Conservation (phyloP, 2,797 vertebrate genomes). For the Onychomys arenicola region DNA sequence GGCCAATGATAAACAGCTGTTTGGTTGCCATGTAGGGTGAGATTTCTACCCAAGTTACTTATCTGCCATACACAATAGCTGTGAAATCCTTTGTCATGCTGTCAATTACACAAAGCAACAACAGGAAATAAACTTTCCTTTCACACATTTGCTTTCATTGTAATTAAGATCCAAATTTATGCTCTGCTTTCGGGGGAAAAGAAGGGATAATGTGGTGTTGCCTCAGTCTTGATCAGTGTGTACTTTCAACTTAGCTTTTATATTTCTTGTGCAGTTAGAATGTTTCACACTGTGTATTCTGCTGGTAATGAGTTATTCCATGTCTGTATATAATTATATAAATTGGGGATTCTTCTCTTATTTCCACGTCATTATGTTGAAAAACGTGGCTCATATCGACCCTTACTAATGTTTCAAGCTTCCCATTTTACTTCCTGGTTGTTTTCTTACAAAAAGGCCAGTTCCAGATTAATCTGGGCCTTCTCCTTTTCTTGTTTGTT, state of each 20-base stretch:
- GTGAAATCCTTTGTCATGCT: constrained; percentile 80
- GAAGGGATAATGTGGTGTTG: constrained; percentile 65
- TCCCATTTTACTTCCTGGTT: constrained; percentile 1
- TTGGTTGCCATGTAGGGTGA: constrained; percentile 88
- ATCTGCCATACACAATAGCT: constrained; percentile 85
- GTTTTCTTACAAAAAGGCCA: neutral
- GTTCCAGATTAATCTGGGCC: constrained; percentile 57
- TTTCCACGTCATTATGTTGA: constrained; percentile 65
- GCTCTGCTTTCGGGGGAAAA: constrained; percentile 65
- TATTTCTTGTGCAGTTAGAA: constrained; percentile 42
- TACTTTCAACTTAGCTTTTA: constrained; percentile 64
- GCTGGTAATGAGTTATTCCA: constrained; percentile 65
- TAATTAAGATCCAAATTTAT: constrained; percentile 77
- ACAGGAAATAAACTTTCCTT: constrained; percentile 64
- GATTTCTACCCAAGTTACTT: constrained; percentile 87
- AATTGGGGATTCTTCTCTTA: neutral
- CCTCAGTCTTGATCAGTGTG: constrained; percentile 77
- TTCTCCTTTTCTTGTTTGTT: constrained; percentile 50
- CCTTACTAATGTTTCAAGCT: constrained; percentile 57
- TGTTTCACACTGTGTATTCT: constrained; percentile 59
- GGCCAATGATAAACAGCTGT: constrained; percentile 95
- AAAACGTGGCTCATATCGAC: constrained; percentile 40
- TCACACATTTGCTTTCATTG: constrained; percentile 78
- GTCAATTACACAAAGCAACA: constrained; percentile 80
- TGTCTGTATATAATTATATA: neutral